Conservation (phyloP, 2,888 invertebrate species). For the Acrobasis suavella region DNA sequence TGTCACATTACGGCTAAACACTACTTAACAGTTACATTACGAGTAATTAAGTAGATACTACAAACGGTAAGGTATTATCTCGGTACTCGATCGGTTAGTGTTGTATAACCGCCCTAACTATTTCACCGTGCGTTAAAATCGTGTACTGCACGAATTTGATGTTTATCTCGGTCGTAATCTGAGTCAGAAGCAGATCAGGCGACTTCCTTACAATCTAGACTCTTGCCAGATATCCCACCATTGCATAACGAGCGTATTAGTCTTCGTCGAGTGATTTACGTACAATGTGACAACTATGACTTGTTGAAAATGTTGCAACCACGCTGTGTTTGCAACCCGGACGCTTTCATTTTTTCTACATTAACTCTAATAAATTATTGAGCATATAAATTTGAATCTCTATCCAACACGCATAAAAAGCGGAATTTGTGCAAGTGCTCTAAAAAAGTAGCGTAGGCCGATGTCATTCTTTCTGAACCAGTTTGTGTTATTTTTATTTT, state of each 20-base stretch:
- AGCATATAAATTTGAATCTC: slow-evolving; percentile 32
- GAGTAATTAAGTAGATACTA: neutral
- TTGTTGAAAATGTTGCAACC: slow-evolving; percentile 17
- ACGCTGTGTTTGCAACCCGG: neutral
- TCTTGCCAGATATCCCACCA: slow-evolving; percentile 15
- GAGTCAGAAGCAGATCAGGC: slow-evolving; percentile 14
- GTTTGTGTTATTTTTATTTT: slow-evolving; percentile 44
- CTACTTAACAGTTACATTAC: neutral
- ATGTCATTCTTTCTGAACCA: slow-evolving; percentile 48
- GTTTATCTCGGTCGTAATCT: slow-evolving; percentile 14
- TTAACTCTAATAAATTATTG: neutral
- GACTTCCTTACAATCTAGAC: slow-evolving; percentile 19
- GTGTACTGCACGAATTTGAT: slow-evolving; percentile 13
- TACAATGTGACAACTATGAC: slow-evolving; percentile 17
- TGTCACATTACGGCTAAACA: neutral
- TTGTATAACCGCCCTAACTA: slow-evolving; percentile 12
- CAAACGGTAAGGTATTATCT: neutral
- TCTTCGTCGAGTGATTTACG: slow-evolving; percentile 12
- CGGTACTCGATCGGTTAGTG: slow-evolving; percentile 8
- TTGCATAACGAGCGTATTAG: slow-evolving; percentile 9
- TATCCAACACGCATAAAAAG: slow-evolving; percentile 46
- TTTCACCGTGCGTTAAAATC: slow-evolving; percentile 12
- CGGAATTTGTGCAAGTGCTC: slow-evolving; percentile 57
- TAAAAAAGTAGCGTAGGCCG: slow-evolving; percentile 49
- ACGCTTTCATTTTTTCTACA: slow-evolving; percentile 1